Percentiles rank a stretch among this genome's conserved stretches.
These are phyloP conservation scores for Drosophila malerkotliana DNA, from an alignment of 1,140 invertebrate genomes.

Conservation along the genomic window DNA sequence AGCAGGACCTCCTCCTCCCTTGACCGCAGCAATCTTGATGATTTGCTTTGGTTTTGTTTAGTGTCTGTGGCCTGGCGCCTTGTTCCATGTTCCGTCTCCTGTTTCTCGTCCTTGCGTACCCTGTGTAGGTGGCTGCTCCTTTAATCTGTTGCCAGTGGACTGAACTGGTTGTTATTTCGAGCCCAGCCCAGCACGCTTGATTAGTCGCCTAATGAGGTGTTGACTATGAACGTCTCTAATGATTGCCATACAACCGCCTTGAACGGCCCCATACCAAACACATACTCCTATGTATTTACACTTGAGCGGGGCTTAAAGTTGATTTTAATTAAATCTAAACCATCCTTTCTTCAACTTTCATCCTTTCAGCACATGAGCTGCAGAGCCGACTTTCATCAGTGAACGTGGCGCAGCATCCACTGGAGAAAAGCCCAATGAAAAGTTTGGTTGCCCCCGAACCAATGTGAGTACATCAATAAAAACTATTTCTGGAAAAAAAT, in stretches of 20 bases:
- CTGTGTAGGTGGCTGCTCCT: slow-evolving; percentile 17
- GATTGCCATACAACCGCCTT: slow-evolving; percentile 39
- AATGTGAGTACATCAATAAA: slow-evolving; percentile 55
- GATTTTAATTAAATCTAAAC: slow-evolving; percentile 57
- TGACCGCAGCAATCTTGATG: slow-evolving; percentile 38
- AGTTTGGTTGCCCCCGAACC: slow-evolving; percentile 67
- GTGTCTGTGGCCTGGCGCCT: slow-evolving; percentile 37
- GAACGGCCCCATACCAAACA: slow-evolving; percentile 7
- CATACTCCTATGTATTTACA: slow-evolving; percentile 13
- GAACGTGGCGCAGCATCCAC: slow-evolving; percentile 41
- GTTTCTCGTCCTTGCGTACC: background rate
- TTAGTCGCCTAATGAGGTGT: slow-evolving; percentile 83
- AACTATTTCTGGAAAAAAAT: slow-evolving; percentile 6
- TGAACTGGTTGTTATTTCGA: slow-evolving; percentile 75
- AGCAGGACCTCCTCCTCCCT: background rate
- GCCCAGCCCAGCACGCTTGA: slow-evolving; percentile 64
- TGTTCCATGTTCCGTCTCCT: slow-evolving; percentile 10
- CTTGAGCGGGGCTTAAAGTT: slow-evolving; percentile 47
- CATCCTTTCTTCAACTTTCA: slow-evolving; percentile 8
- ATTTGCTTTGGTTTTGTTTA: slow-evolving; percentile 62
- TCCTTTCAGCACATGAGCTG: slow-evolving; percentile 35
- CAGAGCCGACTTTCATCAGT: slow-evolving; percentile 18
- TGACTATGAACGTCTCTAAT: slow-evolving; percentile 78
- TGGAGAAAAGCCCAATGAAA: slow-evolving; percentile 65
- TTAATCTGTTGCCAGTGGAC: slow-evolving; percentile 54